Conservation (phyloP, 2,113 vertebrate genomes). For the Malurus alboscapulatus region DNA sequence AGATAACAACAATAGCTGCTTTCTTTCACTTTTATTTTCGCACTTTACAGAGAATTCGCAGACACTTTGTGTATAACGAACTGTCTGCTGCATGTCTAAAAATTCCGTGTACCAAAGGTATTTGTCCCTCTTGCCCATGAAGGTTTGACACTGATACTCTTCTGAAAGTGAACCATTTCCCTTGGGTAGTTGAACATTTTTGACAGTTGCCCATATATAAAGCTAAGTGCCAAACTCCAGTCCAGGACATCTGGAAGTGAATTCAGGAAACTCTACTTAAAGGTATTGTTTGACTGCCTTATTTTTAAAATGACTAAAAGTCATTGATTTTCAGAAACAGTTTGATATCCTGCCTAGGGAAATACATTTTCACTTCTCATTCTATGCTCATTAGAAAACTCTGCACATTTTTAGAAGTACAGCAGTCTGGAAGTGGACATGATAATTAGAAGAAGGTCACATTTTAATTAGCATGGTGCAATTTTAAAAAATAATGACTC, state of each 20-base stretch:
- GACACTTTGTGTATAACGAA: neutral
- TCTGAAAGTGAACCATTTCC: neutral
- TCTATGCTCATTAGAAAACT: constrained; percentile 68
- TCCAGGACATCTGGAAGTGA: constrained; percentile 2
- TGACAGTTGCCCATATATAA: neutral
- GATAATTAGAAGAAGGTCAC: constrained; percentile 71
- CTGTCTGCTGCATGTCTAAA: neutral
- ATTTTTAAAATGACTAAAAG: constrained; percentile 23
- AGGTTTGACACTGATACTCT: neutral
- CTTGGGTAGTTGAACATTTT: neutral
- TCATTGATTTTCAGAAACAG: constrained; percentile 50
- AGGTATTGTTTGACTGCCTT: constrained; percentile 22
- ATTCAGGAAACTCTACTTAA: constrained; percentile 49
- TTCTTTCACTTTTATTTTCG: neutral
- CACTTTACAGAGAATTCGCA: neutral
- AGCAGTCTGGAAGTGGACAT: constrained; percentile 64
- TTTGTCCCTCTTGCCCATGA: neutral
- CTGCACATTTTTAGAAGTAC: constrained; percentile 52
- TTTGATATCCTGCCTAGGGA: constrained; percentile 59
- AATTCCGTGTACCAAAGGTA: neutral
- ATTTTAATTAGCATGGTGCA: constrained; percentile 75
- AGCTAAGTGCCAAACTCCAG: neutral
- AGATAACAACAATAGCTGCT: neutral
- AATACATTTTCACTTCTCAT: constrained; percentile 54
- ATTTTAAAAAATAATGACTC: constrained; percentile 68